Conservation (phyloP, 2,888 invertebrate genomes). For the Drosophila maculinotata region DNA sequence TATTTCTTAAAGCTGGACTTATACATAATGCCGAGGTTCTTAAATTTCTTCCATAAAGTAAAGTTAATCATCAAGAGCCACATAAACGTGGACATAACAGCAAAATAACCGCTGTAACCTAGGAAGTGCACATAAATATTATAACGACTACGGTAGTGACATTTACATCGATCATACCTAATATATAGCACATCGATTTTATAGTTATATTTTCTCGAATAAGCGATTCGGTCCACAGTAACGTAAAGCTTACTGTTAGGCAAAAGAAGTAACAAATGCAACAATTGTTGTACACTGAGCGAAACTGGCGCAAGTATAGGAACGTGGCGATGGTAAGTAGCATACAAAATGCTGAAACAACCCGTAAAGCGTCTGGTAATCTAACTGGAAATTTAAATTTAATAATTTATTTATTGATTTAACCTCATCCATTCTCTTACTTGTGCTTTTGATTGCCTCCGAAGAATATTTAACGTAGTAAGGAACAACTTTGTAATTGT, state of each 20-base stretch:
- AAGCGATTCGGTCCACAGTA: conserved; percentile 1
- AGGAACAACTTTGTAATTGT: conserved; percentile 4
- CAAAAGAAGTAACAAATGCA: conserved; percentile 14
- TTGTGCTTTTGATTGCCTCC: no score
- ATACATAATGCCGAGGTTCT: not conserved
- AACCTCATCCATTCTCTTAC: no score
- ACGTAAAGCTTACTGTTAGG: conserved; percentile 5
- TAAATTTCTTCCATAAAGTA: conserved; percentile 89
- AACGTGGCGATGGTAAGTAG: conserved; percentile 86
- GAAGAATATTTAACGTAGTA: not conserved
- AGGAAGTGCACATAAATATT: not conserved
- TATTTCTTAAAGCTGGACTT: conserved; percentile 52
- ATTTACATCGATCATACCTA: conserved; percentile 1
- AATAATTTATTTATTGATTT: no score
- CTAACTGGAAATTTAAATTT: conserved; percentile 87
- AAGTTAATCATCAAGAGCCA: conserved; percentile 94
- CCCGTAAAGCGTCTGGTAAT: conserved; percentile 67
- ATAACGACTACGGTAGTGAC: no score
- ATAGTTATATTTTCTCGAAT: rapidly evolving
- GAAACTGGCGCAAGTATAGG: conserved; percentile 17
- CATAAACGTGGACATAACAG: conserved; percentile 91
- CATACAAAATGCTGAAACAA: conserved; percentile 89
- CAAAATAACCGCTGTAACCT: conserved; percentile 86
- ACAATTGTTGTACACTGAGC: conserved; percentile 1
- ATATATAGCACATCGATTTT: not conserved